phyloP scores from a whole-genome alignment of 2,113 vertebrate species.

The Dicrurus megarhynchus region DNA sequence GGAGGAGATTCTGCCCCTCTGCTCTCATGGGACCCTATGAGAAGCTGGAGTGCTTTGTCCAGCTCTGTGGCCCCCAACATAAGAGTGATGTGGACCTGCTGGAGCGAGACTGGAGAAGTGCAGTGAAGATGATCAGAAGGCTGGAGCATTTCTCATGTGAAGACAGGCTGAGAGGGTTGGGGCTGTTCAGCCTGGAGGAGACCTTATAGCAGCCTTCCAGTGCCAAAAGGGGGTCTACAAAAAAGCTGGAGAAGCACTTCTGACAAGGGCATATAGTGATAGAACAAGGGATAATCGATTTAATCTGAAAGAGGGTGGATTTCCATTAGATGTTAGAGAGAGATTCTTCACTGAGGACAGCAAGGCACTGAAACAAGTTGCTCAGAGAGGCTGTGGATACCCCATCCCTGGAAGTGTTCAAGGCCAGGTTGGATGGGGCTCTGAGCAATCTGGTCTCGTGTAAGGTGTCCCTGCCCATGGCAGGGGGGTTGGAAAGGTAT shows the following conservation, averaged over 20 bases:
- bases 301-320: not conserved
- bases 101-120: not conserved
- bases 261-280: not conserved
- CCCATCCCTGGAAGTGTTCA: not conserved
- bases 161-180: not conserved
- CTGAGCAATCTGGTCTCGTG: not conserved
- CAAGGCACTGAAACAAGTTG: not conserved
- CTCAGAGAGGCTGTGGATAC: not conserved
- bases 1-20: not conserved
- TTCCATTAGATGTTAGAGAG: not conserved
- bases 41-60: not conserved
- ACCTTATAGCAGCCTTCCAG: not conserved
- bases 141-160: not conserved
- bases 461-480: not conserved
- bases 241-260: not conserved
- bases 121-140: not conserved
- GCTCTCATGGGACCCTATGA: not conserved
- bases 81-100: not conserved
- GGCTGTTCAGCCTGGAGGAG: not conserved
- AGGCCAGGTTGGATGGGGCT: not conserved
- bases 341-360: not conserved
- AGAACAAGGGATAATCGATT: not conserved
- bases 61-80: not conserved
- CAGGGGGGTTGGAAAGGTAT: not conserved
- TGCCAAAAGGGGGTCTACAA: not conserved